Evolutionary conservation across 2,888 invertebrate genomes (phyloP).

Genomic region (Xestoiulus laeticollis): DNA sequence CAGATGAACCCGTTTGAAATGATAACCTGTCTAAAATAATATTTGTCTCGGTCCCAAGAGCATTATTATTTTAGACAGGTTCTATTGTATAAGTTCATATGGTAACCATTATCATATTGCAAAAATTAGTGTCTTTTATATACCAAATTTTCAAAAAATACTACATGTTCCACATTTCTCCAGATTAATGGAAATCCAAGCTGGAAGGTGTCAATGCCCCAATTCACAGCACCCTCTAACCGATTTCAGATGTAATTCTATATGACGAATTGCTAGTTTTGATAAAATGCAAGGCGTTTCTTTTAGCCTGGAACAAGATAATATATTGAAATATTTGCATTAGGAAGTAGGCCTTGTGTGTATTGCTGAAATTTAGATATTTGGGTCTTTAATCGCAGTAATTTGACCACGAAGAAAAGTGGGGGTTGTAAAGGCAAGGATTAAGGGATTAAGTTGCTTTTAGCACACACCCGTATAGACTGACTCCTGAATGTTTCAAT

Average conservation of each 20-base stretch:
- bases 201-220: constrained; percentile 7
- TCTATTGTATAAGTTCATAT: too few species aligned
- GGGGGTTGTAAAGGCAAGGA: neutral
- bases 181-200: too few species aligned
- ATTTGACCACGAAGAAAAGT: neutral
- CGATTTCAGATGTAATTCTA: neutral
- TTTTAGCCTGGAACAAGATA: neutral
- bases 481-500: too few species aligned
- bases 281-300: constrained; percentile 3
- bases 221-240: neutral
- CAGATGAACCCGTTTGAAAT: too few species aligned
- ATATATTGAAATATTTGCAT: neutral
- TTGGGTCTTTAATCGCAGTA: neutral
- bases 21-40: too few species aligned
- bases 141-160: neutral
- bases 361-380: neutral
- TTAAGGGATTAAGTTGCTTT: neutral
- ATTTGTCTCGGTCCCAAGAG: too few species aligned
- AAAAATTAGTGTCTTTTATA: too few species aligned
- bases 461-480: neutral
- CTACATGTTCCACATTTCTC: too few species aligned
- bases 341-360: neutral
- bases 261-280: neutral
- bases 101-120: too few species aligned
- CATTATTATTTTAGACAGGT: too few species aligned